Evolutionary conservation across 2,113 vertebrate genomes (phyloP), one percentile per base, ranked within the genome.

Genomic region (Dermatemys mawii): DNA sequence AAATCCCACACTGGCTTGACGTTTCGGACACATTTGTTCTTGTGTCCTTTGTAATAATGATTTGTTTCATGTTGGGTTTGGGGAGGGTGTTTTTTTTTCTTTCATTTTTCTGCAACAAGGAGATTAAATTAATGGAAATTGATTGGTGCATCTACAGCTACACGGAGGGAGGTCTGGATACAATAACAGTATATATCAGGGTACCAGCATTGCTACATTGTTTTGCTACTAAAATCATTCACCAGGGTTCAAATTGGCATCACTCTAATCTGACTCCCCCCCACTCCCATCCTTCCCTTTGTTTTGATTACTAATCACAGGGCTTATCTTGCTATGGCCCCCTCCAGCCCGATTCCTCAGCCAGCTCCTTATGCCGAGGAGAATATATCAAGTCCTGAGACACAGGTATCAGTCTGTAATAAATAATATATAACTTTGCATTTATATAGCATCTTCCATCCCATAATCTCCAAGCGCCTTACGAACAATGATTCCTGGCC

Each of bases 41-140:
- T 60, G 11, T n/a, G 78, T 94, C 12, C 41, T 89, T 87, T 91
- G 87, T 75, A 86, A 55, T n/a, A 80, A 53, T 38, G 21, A 80
- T 83, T 90, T 90, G 78, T 90, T 94, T 94, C 14, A 0, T 86
- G 91, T 94, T 93, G 57, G 86, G 67, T 92, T 27, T 73, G 89
- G 35, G 57, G 11, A 55, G 51, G 51, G 1, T 87, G 1, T 86
- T 46, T 27, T 85, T 26, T 38, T 97, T 26, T 44, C 96, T 83
- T 88, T 83, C 90, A 93, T 87, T 97, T 97, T 96, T 95, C 90
- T 94, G 83, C 57, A 84, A 92, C 79, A 90, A 94, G 73, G 95
- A 60, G 44, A 96, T 83, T 88, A 92, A 94, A 94, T 88, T 93
- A 96, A 92, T 84, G 81, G 83, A 93, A 95, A 96, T 96, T 90